Conservation (phyloP, 2,888 invertebrate genomes). For the Tachina grossa region DNA sequence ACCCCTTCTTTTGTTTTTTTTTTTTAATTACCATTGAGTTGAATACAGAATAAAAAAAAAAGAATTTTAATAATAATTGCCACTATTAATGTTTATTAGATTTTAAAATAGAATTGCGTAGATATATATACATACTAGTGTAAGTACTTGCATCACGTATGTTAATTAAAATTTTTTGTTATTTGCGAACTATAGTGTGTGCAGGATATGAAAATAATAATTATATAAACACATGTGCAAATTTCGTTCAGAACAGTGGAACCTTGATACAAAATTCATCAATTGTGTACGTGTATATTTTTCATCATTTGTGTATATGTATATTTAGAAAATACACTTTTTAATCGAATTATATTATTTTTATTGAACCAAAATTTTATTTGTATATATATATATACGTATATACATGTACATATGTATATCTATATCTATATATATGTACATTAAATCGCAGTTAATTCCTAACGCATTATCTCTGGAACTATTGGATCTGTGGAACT, state of each 20-base stretch:
- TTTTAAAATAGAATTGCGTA: constrained; percentile 26
- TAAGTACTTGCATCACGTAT: background rate
- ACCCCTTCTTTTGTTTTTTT: too few relatives aligned
- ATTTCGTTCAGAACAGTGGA: constrained; percentile 19
- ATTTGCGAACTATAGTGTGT: background rate
- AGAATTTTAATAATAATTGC: constrained; percentile 28
- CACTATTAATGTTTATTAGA: constrained; percentile 51
- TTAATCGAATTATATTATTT: too few relatives aligned
- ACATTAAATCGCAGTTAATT: too few relatives aligned
- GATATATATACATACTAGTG: background rate
- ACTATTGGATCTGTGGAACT: too few relatives aligned
- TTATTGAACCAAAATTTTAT: too few relatives aligned
- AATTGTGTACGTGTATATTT: too few relatives aligned
- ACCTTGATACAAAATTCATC: background rate
- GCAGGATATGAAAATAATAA: background rate
- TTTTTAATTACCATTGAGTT: background rate
- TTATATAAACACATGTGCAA: constrained; percentile 10
- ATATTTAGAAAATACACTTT: too few relatives aligned
- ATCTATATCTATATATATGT: too few relatives aligned
- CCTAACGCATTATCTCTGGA: too few relatives aligned
- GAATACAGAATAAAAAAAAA: background rate
- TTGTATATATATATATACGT: too few relatives aligned
- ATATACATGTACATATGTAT: too few relatives aligned
- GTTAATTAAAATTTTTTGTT: constrained; percentile 35
- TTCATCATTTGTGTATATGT: background rate